phyloP scores from a whole-genome alignment of 2,888 invertebrate genomes.

The Drosophila robusta region DNA sequence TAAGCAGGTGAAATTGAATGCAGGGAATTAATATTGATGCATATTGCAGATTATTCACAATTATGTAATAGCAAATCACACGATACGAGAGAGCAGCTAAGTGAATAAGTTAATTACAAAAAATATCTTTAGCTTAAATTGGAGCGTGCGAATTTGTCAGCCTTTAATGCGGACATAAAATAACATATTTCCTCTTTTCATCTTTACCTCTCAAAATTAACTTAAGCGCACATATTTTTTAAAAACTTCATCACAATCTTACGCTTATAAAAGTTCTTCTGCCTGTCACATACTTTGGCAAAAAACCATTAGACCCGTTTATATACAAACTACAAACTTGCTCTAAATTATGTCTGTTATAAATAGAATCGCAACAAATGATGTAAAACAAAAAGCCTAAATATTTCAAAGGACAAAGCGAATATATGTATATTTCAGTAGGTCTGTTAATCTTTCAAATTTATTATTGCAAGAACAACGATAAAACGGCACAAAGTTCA shows the following conservation, averaged over 20 bases:
- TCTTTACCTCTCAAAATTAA: too few relatives aligned
- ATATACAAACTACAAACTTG: too few relatives aligned
- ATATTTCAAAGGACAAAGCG: neutral
- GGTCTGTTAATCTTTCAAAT: constrained; percentile 3
- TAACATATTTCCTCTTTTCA: too few relatives aligned
- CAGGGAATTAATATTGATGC: constrained; percentile 41
- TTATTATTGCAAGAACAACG: constrained; percentile 17
- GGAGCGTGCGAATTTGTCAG: too few relatives aligned
- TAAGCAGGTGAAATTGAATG: constrained; percentile 50
- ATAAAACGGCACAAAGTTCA: constrained; percentile 31
- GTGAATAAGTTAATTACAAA: neutral
- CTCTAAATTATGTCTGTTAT: too few relatives aligned
- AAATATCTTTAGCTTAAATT: neutral
- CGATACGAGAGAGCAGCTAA: neutral
- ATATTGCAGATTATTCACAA: constrained; percentile 27
- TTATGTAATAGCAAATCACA: constrained; percentile 19
- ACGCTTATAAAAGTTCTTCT: too few relatives aligned
- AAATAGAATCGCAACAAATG: neutral
- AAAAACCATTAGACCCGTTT: too few relatives aligned
- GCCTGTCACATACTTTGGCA: too few relatives aligned
- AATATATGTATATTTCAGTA: neutral
- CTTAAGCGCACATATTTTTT: too few relatives aligned
- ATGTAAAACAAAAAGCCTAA: neutral
- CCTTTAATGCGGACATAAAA: too few relatives aligned
- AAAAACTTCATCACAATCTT: too few relatives aligned